These are phyloP conservation scores for Caenorhabditis sp. DNA, from an alignment of 2,888 invertebrate species.

Conservation along the genomic window DNA sequence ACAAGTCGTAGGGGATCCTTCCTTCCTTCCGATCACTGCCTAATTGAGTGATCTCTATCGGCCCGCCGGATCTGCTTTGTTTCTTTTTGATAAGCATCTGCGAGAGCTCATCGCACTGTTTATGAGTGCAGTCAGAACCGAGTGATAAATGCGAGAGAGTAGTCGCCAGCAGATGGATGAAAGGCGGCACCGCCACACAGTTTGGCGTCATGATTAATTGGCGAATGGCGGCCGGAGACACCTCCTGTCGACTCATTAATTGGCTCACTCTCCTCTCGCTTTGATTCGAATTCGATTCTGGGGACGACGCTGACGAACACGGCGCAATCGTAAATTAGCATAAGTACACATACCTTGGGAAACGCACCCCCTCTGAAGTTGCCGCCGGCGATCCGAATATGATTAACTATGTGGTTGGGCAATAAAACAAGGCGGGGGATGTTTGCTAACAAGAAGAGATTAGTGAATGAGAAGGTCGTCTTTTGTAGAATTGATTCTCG, in stretches of 20 bases:
- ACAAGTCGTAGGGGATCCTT: not conserved
- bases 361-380: conserved; percentile 40
- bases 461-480: not conserved
- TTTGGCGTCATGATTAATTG: conserved; percentile 55
- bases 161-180: conserved; percentile 45
- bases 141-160: conserved; percentile 45
- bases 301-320: conserved; percentile 12
- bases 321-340: conserved; percentile 54
- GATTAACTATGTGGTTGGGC: conserved; percentile 35
- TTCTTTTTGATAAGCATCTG: conserved; percentile 48
- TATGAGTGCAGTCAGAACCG: conserved; percentile 22
- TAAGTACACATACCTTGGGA: conserved; percentile 53
- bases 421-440: conserved; percentile 38
- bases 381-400: conserved; percentile 33
- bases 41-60: conserved; percentile 42
- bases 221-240: conserved; percentile 47
- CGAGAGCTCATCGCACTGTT: conserved; percentile 32
- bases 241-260: conserved; percentile 55
- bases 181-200: conserved; percentile 54
- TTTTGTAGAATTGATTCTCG: conserved; percentile 68
- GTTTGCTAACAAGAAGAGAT: conserved; percentile 22
- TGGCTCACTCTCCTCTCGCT: conserved; percentile 42
- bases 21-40: conserved; percentile 12
- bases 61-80: conserved; percentile 32
- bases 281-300: conserved; percentile 45